Evolutionary conservation across 2,888 invertebrate species (phyloP).

Genomic region (Agrenia bidenticulata): DNA sequence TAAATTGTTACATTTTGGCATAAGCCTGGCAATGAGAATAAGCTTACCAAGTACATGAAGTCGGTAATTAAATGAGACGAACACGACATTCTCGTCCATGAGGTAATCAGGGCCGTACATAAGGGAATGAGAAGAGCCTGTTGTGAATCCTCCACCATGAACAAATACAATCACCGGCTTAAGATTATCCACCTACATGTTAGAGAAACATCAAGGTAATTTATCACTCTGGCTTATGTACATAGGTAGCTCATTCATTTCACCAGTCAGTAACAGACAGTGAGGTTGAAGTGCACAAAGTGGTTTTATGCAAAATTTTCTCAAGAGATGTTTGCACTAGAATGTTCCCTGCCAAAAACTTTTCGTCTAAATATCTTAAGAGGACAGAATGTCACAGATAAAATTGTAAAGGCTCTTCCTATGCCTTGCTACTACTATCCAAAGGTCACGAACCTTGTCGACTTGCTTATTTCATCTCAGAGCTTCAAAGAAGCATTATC

Average conservation of each 20-base stretch:
- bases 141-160: conserved; percentile 48
- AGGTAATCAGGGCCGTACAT: conserved; percentile 51
- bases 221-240: conserved; percentile 3
- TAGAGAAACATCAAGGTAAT: conserved; percentile 12
- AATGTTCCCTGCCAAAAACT: too few relatives aligned
- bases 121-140: conserved; percentile 45
- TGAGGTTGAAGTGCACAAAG: not conserved
- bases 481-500: not conserved
- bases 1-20: too few relatives aligned
- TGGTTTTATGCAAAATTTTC: too few relatives aligned
- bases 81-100: conserved; percentile 42
- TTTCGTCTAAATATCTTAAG: too few relatives aligned
- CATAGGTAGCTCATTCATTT: not conserved
- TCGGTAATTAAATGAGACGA: conserved; percentile 52
- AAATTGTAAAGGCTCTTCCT: too few relatives aligned
- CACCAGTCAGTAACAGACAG: conserved; percentile 6
- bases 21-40: too few relatives aligned
- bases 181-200: conserved; percentile 41
- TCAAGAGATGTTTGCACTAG: too few relatives aligned
- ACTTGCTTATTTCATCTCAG: not conserved
- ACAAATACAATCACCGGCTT: conserved; percentile 49
- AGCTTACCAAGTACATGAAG: conserved; percentile 51
- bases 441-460: not conserved
- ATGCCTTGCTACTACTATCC: too few relatives aligned
- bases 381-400: too few relatives aligned